phyloP scores from a whole-genome alignment of 2,888 invertebrate species.

The Branchipolynoe longqiensis region DNA sequence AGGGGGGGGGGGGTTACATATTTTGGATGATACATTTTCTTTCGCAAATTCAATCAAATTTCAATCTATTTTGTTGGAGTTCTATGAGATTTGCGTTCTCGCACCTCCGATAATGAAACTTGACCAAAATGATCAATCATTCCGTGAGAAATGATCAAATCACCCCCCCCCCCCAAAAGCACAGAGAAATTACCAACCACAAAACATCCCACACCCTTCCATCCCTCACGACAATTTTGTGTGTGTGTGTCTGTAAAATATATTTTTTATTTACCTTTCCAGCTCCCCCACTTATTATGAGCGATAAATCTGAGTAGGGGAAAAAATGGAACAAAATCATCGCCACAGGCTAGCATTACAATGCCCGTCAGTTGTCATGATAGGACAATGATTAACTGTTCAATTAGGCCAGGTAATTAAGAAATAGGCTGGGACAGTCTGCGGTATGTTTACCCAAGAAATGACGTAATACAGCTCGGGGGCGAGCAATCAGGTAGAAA shows the following conservation, averaged over 20 bases:
- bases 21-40: too few relatives aligned
- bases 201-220: conserved; percentile 16
- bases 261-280: too few relatives aligned
- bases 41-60: too few relatives aligned
- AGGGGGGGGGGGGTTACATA: too few relatives aligned
- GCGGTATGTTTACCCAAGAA: conserved; percentile 56
- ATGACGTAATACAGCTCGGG: conserved; percentile 41
- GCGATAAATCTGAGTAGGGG: conserved; percentile 31
- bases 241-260: conserved; percentile 28
- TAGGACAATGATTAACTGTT: conserved; percentile 54
- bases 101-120: background rate
- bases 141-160: conserved; percentile 11
- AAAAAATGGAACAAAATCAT: conserved; percentile 40
- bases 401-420: conserved; percentile 54
- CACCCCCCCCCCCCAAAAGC: too few relatives aligned
- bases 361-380: conserved; percentile 51
- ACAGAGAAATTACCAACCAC: background rate
- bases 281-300: too few relatives aligned
- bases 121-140: conserved; percentile 48
- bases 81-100: conserved; percentile 1
- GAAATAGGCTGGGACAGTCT: conserved; percentile 50
- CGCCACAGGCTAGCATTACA: conserved; percentile 32
- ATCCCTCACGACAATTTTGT: conserved; percentile 2
- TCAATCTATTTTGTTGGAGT: too few relatives aligned
- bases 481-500: conserved; percentile 37